Base-by-base conservation (phyloP, 2,113 vertebrate genomes). In the Ammodytes marinus region DNA sequence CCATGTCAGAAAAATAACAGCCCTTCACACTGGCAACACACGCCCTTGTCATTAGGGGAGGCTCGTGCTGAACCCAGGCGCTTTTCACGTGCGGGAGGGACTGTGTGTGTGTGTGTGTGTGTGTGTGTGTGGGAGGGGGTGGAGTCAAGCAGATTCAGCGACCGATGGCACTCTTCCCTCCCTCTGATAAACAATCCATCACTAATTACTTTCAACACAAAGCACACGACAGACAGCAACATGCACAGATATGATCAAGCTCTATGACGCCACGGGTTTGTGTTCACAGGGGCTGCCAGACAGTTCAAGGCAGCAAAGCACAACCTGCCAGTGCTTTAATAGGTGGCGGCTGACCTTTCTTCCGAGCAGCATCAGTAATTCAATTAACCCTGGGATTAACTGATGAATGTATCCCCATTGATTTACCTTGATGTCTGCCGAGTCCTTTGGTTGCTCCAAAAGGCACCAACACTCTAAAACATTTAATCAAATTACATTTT, bases 1-100 rank as follows among this genome's bases (percentile, higher is more conserved):
- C 82, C 39, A 64, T 91, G 90, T 93, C 68, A 80, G 83, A 88
- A 92, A 93, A 90, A n/a, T 86, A 94, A 87, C 88, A 91, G 85
- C 74, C 83, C 87, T 87, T 88, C 86, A 90, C 84, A 89, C 52
- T 75, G 81, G n/a, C 74, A 82, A 74, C 83, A 79, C 87, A 85
- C 76, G 12, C 86, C 84, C 73, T 86, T 65, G 61, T 90, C 77
- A 80, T 77, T 61, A 74, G 80, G 17, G 73, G 69, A 55, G 71
- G 66, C 73, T 80, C 8, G 1, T 19, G n/a, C 37, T 15, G 70
- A 75, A 82, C 67, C 67, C 45, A 13, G 40, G 42, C 11, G 0
- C 35, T 47, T 68, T 75, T 57, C 61, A n/a, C 35, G 13, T 54
- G 77, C 6, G 6, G 1, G 70, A 52, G 52, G 27, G 39, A 35